Evolutionary conservation across 2,888 invertebrate genomes (phyloP).

Genomic region (Archaeoteleia sp.): DNA sequence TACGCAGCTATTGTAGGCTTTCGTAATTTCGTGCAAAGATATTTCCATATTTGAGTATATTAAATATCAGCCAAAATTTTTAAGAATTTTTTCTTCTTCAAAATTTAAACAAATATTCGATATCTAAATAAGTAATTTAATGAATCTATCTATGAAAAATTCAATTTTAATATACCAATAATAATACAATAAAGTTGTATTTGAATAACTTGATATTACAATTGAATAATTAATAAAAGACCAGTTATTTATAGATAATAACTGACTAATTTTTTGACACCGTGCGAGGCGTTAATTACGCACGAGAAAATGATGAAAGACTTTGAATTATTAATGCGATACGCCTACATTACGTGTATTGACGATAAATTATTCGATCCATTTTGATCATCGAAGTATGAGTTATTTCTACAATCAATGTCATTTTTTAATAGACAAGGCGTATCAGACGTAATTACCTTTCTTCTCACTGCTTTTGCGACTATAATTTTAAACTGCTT

Average conservation of each 20-base stretch:
- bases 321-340: slow-evolving; percentile 28
- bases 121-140: too few species aligned
- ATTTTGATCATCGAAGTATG: slow-evolving; percentile 39
- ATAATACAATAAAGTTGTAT: too few species aligned
- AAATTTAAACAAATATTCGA: too few species aligned
- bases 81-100: too few species aligned
- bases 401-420: slow-evolving; percentile 48
- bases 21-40: too few species aligned
- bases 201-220: too few species aligned
- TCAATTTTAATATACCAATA: too few species aligned
- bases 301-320: slow-evolving; percentile 32
- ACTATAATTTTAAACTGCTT: not conserved
- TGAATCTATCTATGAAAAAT: too few species aligned
- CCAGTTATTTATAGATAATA: slow-evolving; percentile 18
- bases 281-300: slow-evolving; percentile 6
- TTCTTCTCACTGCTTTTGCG: slow-evolving; percentile 1
- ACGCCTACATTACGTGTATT: slow-evolving; percentile 32
- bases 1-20: too few species aligned
- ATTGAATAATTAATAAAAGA: too few species aligned
- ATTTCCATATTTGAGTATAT: too few species aligned
- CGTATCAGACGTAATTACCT: slow-evolving; percentile 9
- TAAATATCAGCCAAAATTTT: too few species aligned
- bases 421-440: slow-evolving; percentile 16
- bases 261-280: slow-evolving; percentile 28
- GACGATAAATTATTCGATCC: slow-evolving; percentile 45